phyloP scores from a whole-genome alignment of 2,888 invertebrate species.

The Papilio elwesi region DNA sequence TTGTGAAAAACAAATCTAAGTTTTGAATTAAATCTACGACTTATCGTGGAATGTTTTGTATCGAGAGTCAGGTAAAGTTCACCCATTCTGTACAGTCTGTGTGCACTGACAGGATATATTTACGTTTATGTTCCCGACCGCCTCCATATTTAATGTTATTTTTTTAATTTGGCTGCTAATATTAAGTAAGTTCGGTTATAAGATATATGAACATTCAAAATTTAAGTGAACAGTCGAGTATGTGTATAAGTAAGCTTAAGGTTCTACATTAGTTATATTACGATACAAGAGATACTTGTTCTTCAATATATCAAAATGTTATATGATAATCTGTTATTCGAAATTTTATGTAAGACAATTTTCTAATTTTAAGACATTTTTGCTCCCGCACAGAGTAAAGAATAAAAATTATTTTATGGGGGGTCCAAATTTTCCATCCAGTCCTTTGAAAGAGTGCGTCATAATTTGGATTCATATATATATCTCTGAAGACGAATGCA shows the following conservation, averaged over 20 bases:
- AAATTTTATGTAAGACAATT: slow-evolving; percentile 67
- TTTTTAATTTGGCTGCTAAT: slow-evolving; percentile 61
- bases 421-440: slow-evolving; percentile 83
- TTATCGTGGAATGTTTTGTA: slow-evolving; percentile 27
- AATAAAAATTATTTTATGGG: slow-evolving; percentile 69
- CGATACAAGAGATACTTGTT: slow-evolving; percentile 58
- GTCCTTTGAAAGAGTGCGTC: slow-evolving; percentile 64
- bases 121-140: slow-evolving; percentile 54
- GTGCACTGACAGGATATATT: slow-evolving; percentile 54
- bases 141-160: slow-evolving; percentile 54
- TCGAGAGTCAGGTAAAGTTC: slow-evolving; percentile 15
- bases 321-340: slow-evolving; percentile 58
- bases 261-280: slow-evolving; percentile 58
- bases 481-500: slow-evolving; percentile 1
- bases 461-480: slow-evolving; percentile 67
- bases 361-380: slow-evolving; percentile 60
- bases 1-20: slow-evolving; percentile 57
- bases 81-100: slow-evolving; percentile 11
- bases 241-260: slow-evolving; percentile 64
- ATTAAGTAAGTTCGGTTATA: slow-evolving; percentile 52
- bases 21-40: slow-evolving; percentile 49
- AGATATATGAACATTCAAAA: slow-evolving; percentile 61
- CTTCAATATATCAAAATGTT: slow-evolving; percentile 69
- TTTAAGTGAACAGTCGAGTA: slow-evolving; percentile 66
- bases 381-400: slow-evolving; percentile 74